Conservation (phyloP, 2,113 vertebrate genomes). For the Saiga tatarica region DNA sequence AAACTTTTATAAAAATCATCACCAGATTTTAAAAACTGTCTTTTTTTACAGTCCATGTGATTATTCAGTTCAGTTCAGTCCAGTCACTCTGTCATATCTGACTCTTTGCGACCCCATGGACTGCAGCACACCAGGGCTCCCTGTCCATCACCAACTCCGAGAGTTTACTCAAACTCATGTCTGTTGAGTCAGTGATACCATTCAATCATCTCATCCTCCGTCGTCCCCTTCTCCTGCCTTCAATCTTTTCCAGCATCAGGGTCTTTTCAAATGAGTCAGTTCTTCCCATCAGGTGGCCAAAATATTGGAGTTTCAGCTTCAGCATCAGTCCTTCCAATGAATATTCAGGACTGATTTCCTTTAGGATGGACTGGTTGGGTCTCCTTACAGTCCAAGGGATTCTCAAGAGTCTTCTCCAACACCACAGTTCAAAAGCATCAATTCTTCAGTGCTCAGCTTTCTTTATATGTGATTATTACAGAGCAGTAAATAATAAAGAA, state of each 20-base stretch:
- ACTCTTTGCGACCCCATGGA: not conserved
- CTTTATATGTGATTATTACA: not conserved
- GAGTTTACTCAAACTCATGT: not conserved
- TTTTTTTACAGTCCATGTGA: not conserved
- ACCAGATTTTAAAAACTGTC: not conserved
- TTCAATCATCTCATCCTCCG: not conserved
- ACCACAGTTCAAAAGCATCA: not conserved
- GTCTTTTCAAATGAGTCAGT: not conserved
- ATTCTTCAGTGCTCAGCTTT: not conserved
- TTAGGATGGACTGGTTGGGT: not conserved
- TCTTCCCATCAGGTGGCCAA: not conserved
- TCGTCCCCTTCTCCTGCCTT: not conserved
- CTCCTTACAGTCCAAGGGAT: not conserved
- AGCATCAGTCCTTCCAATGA: not conserved
- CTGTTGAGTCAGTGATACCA: not conserved
- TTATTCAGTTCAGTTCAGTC: not conserved
- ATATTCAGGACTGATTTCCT: not conserved
- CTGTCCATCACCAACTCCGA: not conserved
- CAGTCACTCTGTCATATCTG: not conserved
- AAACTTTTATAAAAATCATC: not conserved
- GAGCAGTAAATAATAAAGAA: not conserved
- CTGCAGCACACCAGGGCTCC: fast-evolving
- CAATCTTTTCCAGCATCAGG: not conserved
- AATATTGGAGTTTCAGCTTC: not conserved
- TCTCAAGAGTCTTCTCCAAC: not conserved